Conservation (phyloP, 2,113 vertebrate genomes). For the Corythornis cristatus region DNA sequence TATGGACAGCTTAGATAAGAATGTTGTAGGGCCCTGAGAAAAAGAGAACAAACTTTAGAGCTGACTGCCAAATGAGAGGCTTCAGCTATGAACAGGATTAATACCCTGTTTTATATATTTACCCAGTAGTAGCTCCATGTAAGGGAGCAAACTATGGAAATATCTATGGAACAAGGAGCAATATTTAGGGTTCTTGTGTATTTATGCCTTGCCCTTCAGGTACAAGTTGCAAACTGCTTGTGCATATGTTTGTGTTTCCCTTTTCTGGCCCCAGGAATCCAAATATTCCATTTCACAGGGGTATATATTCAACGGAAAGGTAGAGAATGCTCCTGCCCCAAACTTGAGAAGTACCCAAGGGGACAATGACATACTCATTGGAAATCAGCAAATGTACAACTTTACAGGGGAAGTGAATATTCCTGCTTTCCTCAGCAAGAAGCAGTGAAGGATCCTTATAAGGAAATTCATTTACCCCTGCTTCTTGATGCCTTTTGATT, state of each 20-base stretch:
- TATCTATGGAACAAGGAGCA: background rate
- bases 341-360: background rate
- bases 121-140: background rate
- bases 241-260: background rate
- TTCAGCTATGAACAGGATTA: slow-evolving; percentile 28
- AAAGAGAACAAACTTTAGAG: slow-evolving; percentile 49
- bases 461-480: background rate
- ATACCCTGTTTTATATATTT: background rate
- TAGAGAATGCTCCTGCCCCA: background rate
- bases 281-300: background rate
- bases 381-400: background rate
- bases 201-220: background rate
- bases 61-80: background rate
- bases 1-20: slow-evolving; percentile 61
- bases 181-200: background rate
- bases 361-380: background rate
- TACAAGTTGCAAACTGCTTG: background rate
- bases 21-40: slow-evolving; percentile 51
- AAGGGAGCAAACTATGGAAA: background rate
- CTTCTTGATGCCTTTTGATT: background rate
- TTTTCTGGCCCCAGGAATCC: background rate
- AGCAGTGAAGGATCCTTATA: background rate
- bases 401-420: background rate
- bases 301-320: background rate
- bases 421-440: background rate